These are phyloP conservation scores for Scaptomyza pallida DNA, from an alignment of 1,140 invertebrate species.

Conservation along the genomic window DNA sequence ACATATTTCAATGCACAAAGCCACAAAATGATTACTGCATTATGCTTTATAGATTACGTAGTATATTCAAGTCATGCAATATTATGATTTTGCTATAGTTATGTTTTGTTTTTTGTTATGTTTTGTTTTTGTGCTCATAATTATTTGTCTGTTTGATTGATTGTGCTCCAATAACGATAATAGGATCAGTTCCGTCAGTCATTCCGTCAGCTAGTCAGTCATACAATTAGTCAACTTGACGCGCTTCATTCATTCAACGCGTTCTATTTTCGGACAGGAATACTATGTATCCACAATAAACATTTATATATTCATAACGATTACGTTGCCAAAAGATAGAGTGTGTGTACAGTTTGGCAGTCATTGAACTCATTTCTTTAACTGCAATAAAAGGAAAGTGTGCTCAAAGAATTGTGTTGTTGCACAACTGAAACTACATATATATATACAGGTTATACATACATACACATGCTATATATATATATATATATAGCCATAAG, in stretches of 20 bases:
- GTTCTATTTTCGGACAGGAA: conserved; percentile 10
- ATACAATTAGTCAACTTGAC: conserved; percentile 26
- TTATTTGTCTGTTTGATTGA: conserved; percentile 46
- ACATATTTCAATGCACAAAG: background rate
- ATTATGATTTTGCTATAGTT: background rate
- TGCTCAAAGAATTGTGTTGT: conserved; percentile 21
- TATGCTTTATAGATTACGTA: background rate
- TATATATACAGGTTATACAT: background rate
- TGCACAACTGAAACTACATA: conserved; percentile 5
- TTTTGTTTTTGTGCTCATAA: conserved; percentile 15
- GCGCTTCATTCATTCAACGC: background rate
- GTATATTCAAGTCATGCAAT: background rate
- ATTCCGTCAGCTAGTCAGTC: conserved; percentile 42
- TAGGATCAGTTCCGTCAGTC: conserved; percentile 55
- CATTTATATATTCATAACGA: conserved; percentile 35
- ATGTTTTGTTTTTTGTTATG: background rate
- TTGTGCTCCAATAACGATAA: conserved; percentile 37
- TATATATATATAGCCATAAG: background rate
- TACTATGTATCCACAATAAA: conserved; percentile 4
- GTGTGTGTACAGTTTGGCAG: conserved; percentile 13
- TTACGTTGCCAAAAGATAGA: conserved; percentile 11
- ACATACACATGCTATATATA: too few relatives aligned
- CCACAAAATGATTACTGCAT: background rate
- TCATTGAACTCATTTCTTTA: conserved; percentile 18
- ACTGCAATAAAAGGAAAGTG: conserved; percentile 47